These are phyloP conservation scores for Drosophila arizonae DNA, from an alignment of 1,140 invertebrate species.

Conservation along the genomic window DNA sequence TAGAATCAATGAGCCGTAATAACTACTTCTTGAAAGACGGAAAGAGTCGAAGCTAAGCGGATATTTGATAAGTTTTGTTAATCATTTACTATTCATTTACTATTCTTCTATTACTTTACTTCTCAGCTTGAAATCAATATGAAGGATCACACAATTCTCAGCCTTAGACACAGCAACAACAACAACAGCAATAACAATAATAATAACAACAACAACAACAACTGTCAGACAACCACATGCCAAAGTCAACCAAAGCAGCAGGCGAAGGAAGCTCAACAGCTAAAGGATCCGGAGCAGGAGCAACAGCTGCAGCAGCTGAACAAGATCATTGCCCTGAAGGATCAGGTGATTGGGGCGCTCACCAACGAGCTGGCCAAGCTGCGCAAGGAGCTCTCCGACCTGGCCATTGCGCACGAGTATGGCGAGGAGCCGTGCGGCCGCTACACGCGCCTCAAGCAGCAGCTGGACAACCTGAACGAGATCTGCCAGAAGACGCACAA, in stretches of 20 bases:
- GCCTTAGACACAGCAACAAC: conserved; percentile 63
- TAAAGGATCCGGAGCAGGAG: conserved; percentile 10
- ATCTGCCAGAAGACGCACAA: conserved; percentile 75
- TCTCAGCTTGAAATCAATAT: conserved; percentile 73
- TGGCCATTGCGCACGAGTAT: conserved; percentile 80
- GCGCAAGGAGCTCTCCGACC: conserved; percentile 78
- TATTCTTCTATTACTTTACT: neutral
- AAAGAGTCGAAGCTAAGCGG: too few relatives aligned
- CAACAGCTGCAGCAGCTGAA: conserved; percentile 65
- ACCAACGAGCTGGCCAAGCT: conserved; percentile 79
- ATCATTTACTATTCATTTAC: too few relatives aligned
- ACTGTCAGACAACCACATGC: conserved; percentile 44
- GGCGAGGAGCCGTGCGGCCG: conserved; percentile 79
- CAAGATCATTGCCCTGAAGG: conserved; percentile 76
- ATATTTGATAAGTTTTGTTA: neutral
- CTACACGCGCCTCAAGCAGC: conserved; percentile 76
- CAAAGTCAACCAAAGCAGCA: conserved; percentile 48
- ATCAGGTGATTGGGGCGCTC: conserved; percentile 76
- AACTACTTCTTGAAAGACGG: too few relatives aligned
- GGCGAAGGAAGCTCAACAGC: conserved; percentile 16
- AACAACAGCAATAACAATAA: conserved; percentile 29
- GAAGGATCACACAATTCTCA: conserved; percentile 80
- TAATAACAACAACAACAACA: conserved; percentile 22
- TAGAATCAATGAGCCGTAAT: too few relatives aligned
- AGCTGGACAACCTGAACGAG: conserved; percentile 78